These are phyloP conservation scores for Idris sp. DNA, from an alignment of 1,140 invertebrate genomes.

Conservation along the genomic window DNA sequence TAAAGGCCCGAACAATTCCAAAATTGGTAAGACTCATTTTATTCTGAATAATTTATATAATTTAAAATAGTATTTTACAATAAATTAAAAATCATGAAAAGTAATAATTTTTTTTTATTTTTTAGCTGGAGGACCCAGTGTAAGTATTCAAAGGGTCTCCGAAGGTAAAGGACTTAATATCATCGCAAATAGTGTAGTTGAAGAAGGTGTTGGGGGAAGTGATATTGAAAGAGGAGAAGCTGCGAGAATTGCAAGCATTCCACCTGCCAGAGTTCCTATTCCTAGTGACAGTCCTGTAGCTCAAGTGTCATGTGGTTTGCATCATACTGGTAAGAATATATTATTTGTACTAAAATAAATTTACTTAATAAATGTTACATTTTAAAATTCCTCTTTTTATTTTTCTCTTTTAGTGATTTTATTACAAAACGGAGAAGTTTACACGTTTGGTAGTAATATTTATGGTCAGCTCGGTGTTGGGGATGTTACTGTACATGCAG, in stretches of 20 bases:
- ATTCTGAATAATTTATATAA: conserved; percentile 21
- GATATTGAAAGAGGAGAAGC: conserved; percentile 82
- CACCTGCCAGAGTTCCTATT: conserved; percentile 87
- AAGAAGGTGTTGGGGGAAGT: conserved; percentile 79
- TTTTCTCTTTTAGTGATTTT: conserved; percentile 80
- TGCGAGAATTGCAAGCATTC: conserved; percentile 84
- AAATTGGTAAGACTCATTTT: conserved; percentile 58
- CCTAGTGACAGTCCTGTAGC: conserved; percentile 84
- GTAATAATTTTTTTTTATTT: too few relatives aligned
- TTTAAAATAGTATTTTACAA: too few relatives aligned
- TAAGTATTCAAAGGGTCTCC: conserved; percentile 65
- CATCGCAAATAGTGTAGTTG: conserved; percentile 66
- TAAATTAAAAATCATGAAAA: too few relatives aligned
- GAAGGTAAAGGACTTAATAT: conserved; percentile 58
- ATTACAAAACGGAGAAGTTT: conserved; percentile 86
- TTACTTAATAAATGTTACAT: conserved; percentile 6
- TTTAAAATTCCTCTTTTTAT: conserved; percentile 43
- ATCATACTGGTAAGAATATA: conserved; percentile 85
- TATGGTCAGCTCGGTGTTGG: conserved; percentile 96
- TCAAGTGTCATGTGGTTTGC: conserved; percentile 92
- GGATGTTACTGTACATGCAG: conserved; percentile 86
- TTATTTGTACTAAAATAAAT: conserved; percentile 6
- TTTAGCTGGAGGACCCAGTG: conserved; percentile 64
- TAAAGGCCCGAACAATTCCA: conserved; percentile 73
- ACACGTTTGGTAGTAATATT: conserved; percentile 95